Conservation (phyloP, 2,113 vertebrate species). For the Siniperca chuatsi region DNA sequence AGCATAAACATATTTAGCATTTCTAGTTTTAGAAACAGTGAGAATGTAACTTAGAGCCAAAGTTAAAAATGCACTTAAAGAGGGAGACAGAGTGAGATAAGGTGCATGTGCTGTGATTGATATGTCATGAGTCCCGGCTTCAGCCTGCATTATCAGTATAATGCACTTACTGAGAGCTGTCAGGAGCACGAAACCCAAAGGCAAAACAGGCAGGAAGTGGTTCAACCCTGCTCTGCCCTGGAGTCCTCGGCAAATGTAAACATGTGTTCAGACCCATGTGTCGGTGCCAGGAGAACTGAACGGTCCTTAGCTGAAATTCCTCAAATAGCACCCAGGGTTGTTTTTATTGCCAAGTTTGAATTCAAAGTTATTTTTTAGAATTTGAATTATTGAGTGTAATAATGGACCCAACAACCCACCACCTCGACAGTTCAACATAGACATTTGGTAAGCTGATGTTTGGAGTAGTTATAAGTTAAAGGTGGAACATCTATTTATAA, state of each 20-base stretch:
- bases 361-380: constrained; percentile 46
- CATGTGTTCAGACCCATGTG: constrained; percentile 42
- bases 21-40: constrained; percentile 30
- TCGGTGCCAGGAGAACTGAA: constrained; percentile 2
- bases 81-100: constrained; percentile 7
- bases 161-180: constrained; percentile 28
- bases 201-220: constrained; percentile 28
- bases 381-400: constrained; percentile 24
- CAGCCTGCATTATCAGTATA: constrained; percentile 23
- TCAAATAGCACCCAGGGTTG: neutral
- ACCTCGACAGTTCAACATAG: neutral
- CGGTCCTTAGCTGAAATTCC: constrained; percentile 1
- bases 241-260: constrained; percentile 46
- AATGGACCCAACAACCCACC: constrained; percentile 14
- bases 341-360: constrained; percentile 7
- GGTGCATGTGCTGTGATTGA: constrained; percentile 35
- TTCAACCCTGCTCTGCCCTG: constrained; percentile 34
- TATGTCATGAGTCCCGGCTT: constrained; percentile 22
- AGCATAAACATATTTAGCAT: constrained; percentile 40
- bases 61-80: neutral
- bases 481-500: constrained; percentile 24
- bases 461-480: constrained; percentile 1
- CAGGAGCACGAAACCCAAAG: constrained; percentile 23
- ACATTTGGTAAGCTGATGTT: constrained; percentile 7
- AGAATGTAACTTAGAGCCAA: constrained; percentile 9